Percentiles rank a stretch among this genome's conserved stretches.
Evolutionary conservation across 1,140 invertebrate genomes (phyloP).

Genomic region (Antheraea mylitta): DNA sequence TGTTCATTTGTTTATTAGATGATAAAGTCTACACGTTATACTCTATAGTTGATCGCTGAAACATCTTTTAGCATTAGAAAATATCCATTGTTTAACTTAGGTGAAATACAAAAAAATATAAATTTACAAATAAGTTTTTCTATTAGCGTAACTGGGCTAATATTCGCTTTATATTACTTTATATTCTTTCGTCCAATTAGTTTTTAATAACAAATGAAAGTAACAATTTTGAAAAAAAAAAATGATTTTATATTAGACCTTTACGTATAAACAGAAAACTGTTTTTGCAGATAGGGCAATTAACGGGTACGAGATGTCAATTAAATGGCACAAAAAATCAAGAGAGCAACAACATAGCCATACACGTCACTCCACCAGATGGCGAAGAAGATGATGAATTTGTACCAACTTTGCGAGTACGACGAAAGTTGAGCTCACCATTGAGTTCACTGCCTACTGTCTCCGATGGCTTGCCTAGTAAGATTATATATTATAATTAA

Average conservation of each 20-base stretch:
- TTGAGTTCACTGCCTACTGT: conserved; percentile 45
- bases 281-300: conserved; percentile 62
- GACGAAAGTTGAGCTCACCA: conserved; percentile 65
- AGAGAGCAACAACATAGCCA: conserved; percentile 62
- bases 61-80: too few relatives aligned
- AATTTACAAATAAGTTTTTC: too few relatives aligned
- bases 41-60: too few relatives aligned
- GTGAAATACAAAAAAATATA: too few relatives aligned
- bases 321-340: conserved; percentile 32
- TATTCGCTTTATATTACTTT: too few relatives aligned
- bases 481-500: not conserved
- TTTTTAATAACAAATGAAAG: too few relatives aligned
- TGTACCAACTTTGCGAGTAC: conserved; percentile 53
- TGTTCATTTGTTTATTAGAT: too few relatives aligned
- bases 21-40: too few relatives aligned
- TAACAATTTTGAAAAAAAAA: too few relatives aligned
- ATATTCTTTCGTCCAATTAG: too few relatives aligned
- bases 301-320: conserved; percentile 54
- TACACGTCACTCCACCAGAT: conserved; percentile 71
- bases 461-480: conserved; percentile 45
- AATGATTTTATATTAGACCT: not conserved
- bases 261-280: not conserved
- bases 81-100: too few relatives aligned
- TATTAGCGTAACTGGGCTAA: too few relatives aligned
- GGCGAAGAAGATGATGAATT: conserved; percentile 69